Evolutionary conservation across 2,113 vertebrate species (phyloP), one percentile per base, ranked within the genome.

Genomic region (Myotis yumanensis): DNA sequence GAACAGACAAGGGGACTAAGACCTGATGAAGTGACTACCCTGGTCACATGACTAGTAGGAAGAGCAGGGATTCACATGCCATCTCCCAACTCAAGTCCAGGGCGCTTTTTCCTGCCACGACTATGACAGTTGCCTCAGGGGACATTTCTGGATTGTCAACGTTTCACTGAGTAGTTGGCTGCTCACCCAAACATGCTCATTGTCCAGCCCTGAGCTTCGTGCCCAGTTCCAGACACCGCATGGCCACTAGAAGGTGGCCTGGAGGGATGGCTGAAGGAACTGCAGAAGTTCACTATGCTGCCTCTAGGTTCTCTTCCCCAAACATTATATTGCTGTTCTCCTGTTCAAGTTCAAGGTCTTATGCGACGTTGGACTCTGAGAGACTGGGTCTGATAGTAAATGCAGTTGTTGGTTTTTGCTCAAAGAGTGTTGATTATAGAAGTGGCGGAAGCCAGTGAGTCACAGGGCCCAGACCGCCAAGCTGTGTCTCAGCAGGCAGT

Each of bases 301-400:
- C 51, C 18, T 59, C 66, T 12, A 8, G 62, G 9, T 17, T 66
- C 35, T 52, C 66, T 35, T 69, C 11, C 35, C 46, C 30, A 22
- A 52, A 40, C 23, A 2, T 10, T 9, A 43, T 16, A 32, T 3
- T 3, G 15, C 4, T 2, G 1, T 11, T 23, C 12, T 14, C 4
- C 43, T 15, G 14, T 14, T n/a, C 71, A 20, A 93, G 46, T 18
- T 48, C 46, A 35, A 32, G 82, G 5, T 11, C 62, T 4, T 64
- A 11, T 5, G 43, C 15, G 22, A 9, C 5, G 2, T 35, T 2
- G 25, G 48, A 46, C 16, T 40, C 77, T 62, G 11, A 17, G 59
- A 86, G 28, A 25, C 11, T 0, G 37, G 32, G 43, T 35, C 85
- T 83, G 35, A 71, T 0, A 3, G 40, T 35, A 40, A 40, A 30